Conservation (phyloP, 1,140 invertebrate genomes). For the Drosophila asahinai region DNA sequence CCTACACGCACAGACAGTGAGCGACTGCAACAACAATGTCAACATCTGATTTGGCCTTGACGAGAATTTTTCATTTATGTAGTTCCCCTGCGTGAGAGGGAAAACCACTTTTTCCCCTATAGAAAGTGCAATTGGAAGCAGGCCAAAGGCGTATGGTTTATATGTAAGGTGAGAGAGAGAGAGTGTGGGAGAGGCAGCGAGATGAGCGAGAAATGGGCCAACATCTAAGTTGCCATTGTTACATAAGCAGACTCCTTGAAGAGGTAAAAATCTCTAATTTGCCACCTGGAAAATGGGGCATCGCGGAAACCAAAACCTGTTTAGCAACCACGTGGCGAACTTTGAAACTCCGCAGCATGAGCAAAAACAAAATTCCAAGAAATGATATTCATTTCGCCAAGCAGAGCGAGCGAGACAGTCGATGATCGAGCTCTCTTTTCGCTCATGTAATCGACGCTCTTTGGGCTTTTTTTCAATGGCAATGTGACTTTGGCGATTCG, state of each 20-base stretch:
- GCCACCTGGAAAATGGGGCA: not conserved
- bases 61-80: constrained; percentile 35
- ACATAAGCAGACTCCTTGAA: constrained; percentile 61
- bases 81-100: constrained; percentile 22
- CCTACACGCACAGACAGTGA: constrained; percentile 27
- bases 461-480: constrained; percentile 62
- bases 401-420: constrained; percentile 31
- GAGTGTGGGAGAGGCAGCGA: constrained; percentile 10
- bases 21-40: constrained; percentile 66
- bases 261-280: constrained; percentile 3
- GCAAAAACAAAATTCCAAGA: constrained; percentile 44
- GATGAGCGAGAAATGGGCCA: constrained; percentile 47
- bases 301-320: constrained; percentile 36
- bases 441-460: constrained; percentile 72
- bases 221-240: constrained; percentile 36
- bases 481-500: constrained; percentile 45
- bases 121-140: constrained; percentile 68
- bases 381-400: constrained; percentile 30
- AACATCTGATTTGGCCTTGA: constrained; percentile 38
- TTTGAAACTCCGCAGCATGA: constrained; percentile 17
- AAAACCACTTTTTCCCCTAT: constrained; percentile 54
- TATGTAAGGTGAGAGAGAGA: constrained; percentile 17
- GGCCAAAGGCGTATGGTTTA: constrained; percentile 47
- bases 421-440: constrained; percentile 37
- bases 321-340: constrained; percentile 70